Base-by-base conservation (phyloP, 2,113 vertebrate genomes). In the Antennarius striatus region DNA sequence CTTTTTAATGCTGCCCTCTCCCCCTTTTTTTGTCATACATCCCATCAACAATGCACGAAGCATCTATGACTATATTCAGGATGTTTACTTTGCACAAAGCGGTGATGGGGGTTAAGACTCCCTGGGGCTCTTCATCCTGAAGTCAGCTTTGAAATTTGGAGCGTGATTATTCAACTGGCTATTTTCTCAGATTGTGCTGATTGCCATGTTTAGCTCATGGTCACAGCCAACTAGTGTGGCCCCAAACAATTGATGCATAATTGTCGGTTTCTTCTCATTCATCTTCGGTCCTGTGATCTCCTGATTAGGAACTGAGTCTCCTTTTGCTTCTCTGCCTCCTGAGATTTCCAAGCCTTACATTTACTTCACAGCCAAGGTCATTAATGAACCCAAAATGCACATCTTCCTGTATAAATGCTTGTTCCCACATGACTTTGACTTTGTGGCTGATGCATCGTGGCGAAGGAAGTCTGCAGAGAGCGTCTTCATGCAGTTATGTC, bases 401-500 rank as follows among this genome's bases (percentile, higher is more conserved):
- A 65, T 9, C 14, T 46, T n/a, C 51, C n/a, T 17, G 16, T 3
- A 8, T 12, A 49, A 56, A 55, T 42, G 40, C 59, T 42, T 42
- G 9, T 28, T 69, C 52, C 43, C 63, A 7, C n/a, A 43, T 57
- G 69, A 68, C 15, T 36, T 14, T 5, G 11, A 30, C 28, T 78
- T 54, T 30, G 69, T 57, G 36, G 10, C 16, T 3, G 43, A 73
- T 79, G 72, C 42, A 47, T 86, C 73, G 81, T 60, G 12, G 22
- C 28, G 17, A 69, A 49, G 59, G 57, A 46, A 7, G 65, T 54
- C 58, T 76, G 56, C 43, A 32, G 59, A 16, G 55, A 75, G 75
- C 9, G 65, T 67, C 49, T 59, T 83, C 42, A 40, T 77, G 72
- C 79, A 74, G 52, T 66, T 77, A 87, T 67, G 75, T 82, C 29